Conservation (phyloP, 1,140 invertebrate genomes). For the Trypoxylus dichotomus region DNA sequence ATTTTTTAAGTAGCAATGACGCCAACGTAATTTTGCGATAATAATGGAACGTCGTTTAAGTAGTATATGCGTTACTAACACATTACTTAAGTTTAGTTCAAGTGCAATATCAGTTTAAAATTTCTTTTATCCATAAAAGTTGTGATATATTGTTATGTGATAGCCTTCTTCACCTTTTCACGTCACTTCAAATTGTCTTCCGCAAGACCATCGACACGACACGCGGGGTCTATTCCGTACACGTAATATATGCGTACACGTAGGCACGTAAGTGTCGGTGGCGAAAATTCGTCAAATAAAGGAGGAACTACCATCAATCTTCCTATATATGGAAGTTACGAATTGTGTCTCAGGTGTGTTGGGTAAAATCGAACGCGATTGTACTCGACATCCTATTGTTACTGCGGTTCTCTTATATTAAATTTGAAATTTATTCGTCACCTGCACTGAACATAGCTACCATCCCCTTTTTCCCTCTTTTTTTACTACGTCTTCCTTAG, state of each 20-base stretch:
- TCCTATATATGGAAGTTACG: constrained; percentile 2
- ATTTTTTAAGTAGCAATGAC: too few species aligned
- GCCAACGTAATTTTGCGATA: too few species aligned
- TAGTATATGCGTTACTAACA: too few species aligned
- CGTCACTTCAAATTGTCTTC: not conserved
- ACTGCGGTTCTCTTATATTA: not conserved
- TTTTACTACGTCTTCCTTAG: too few species aligned
- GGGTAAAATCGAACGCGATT: constrained; percentile 15
- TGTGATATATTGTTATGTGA: not conserved
- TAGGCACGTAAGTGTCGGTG: not conserved
- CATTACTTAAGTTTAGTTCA: too few species aligned
- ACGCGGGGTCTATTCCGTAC: not conserved
- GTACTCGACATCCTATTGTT: constrained; percentile 4
- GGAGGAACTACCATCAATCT: constrained; percentile 14
- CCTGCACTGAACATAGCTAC: constrained; percentile 1
- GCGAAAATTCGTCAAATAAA: constrained; percentile 16
- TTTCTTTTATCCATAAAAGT: not conserved
- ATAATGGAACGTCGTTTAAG: too few species aligned
- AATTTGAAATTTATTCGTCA: constrained; percentile 25
- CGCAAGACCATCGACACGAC: not conserved
- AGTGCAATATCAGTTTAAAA: not conserved
- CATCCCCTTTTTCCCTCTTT: not conserved
- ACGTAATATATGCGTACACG: constrained; percentile 2
- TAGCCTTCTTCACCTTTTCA: not conserved
- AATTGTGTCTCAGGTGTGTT: constrained; percentile 21